phyloP scores from a whole-genome alignment of 1,140 invertebrate genomes.

The Aphaenogaster ashmeadi region DNA sequence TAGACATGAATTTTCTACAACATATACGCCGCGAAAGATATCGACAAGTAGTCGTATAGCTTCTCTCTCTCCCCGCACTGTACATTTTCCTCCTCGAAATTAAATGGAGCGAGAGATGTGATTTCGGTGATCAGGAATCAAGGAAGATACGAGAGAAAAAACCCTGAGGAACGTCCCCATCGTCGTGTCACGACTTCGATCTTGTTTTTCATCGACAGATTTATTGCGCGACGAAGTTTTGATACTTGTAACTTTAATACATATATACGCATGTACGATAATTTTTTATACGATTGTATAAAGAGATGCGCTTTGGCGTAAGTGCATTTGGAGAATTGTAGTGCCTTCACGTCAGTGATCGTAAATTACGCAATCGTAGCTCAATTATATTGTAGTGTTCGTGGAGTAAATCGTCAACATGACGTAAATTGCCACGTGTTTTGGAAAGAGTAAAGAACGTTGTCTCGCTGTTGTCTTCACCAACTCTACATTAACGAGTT shows the following conservation, averaged over 20 bases:
- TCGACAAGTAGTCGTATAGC: constrained; percentile 24
- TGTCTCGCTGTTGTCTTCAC: constrained; percentile 63
- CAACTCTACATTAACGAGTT: constrained; percentile 73
- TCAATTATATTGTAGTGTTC: constrained; percentile 43
- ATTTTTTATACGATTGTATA: constrained; percentile 58
- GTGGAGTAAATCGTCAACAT: constrained; percentile 18
- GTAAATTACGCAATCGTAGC: constrained; percentile 42
- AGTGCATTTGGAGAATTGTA: constrained; percentile 45
- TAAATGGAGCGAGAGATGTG: constrained; percentile 23
- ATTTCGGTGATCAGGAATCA: neutral
- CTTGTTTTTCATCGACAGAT: constrained; percentile 37
- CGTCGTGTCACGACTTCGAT: constrained; percentile 8
- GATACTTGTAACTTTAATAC: constrained; percentile 65
- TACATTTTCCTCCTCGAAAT: constrained; percentile 35
- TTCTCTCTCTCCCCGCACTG: neutral
- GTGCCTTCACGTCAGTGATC: constrained; percentile 43
- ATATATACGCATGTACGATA: constrained; percentile 25
- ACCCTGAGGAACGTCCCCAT: neutral
- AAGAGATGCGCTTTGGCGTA: neutral
- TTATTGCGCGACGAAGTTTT: constrained; percentile 61
- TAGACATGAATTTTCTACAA: constrained; percentile 38
- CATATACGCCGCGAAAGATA: constrained; percentile 6
- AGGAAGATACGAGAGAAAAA: neutral
- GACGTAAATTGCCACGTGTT: neutral
- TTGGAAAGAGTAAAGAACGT: neutral